phyloP scores from a whole-genome alignment of 2,797 vertebrate species.

The Gambelia wislizenii region DNA sequence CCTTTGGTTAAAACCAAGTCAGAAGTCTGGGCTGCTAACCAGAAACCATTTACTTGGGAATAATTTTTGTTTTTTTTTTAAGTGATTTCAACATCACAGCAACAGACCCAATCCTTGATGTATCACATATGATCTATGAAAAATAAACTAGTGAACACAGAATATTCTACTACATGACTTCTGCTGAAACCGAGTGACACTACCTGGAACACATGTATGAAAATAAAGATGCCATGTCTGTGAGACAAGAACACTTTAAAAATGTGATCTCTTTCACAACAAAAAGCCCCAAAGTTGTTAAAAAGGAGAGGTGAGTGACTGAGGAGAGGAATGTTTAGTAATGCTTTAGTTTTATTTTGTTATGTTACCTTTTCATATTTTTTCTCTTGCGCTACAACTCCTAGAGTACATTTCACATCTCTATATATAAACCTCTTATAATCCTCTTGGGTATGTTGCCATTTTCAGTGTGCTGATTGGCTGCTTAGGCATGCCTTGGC shows the following conservation, averaged over 20 bases:
- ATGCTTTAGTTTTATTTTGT: background rate
- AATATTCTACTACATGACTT: background rate
- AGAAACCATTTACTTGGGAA: background rate
- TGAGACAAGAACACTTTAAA: background rate
- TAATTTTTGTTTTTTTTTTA: background rate
- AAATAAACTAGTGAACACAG: background rate
- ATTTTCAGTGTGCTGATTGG: too few species aligned
- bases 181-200: background rate
- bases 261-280: background rate
- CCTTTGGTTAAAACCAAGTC: slow-evolving; percentile 6
- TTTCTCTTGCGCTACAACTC: background rate
- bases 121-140: background rate
- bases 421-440: too few species aligned
- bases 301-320: background rate
- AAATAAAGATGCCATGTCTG: background rate
- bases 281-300: background rate
- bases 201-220: background rate
- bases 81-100: slow-evolving; percentile 11
- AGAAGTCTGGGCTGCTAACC: background rate
- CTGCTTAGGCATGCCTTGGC: too few species aligned
- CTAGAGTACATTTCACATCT: background rate
- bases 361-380: background rate
- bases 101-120: background rate
- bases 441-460: too few species aligned
- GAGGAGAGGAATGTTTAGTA: background rate